These are phyloP conservation scores for Rissa tridactyla DNA, from an alignment of 2,113 vertebrate species.

Conservation along the genomic window DNA sequence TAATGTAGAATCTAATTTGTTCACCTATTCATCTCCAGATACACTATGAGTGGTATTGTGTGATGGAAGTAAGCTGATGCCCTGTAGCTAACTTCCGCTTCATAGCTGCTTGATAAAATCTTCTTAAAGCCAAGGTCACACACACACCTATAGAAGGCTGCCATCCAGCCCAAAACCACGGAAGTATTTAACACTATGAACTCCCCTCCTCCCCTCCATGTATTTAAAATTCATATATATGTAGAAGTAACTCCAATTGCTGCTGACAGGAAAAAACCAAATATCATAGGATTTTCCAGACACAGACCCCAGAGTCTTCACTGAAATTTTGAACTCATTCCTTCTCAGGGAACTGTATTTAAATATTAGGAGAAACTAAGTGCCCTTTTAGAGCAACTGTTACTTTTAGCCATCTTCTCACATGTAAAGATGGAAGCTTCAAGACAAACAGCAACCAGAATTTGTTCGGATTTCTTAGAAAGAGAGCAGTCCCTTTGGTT, in stretches of 20 bases:
- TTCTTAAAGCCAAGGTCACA: background rate
- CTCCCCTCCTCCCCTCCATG: accelerated
- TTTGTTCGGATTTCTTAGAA: background rate
- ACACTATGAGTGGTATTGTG: background rate
- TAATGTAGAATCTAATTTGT: background rate
- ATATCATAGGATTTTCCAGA: background rate
- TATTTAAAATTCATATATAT: background rate
- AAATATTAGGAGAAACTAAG: background rate
- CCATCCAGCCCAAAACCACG: background rate
- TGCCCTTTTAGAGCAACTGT: background rate
- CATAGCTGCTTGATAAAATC: background rate
- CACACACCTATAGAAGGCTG: background rate
- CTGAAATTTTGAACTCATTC: background rate
- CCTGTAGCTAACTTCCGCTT: background rate
- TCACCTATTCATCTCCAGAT: background rate
- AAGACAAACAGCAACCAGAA: background rate
- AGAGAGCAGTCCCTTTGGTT: background rate
- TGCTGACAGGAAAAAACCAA: background rate
- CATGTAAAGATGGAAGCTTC: background rate
- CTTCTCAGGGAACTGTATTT: background rate
- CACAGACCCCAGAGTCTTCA: background rate
- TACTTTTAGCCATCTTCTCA: background rate
- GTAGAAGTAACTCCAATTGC: background rate
- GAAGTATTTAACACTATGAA: background rate
- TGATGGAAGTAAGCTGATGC: accelerated